Evolutionary conservation across 2,113 vertebrate species (phyloP).

Genomic region (Neolamprologus sp.): DNA sequence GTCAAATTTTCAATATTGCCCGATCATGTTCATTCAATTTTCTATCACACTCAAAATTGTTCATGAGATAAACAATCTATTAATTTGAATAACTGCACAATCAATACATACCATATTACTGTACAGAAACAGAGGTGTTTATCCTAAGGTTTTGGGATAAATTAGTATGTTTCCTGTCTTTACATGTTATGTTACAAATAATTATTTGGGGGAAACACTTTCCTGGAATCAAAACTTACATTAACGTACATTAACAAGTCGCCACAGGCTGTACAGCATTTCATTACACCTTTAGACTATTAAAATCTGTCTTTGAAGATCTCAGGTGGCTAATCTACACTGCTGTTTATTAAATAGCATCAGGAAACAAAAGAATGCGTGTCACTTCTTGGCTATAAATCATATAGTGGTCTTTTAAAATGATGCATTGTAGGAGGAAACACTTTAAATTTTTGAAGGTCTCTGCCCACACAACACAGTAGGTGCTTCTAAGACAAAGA

Average conservation of each 20-base stretch:
- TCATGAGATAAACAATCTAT: not conserved
- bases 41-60: not conserved
- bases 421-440: constrained; percentile 36
- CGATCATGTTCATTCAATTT: not conserved
- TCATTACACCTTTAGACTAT: constrained; percentile 8
- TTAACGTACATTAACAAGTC: not conserved
- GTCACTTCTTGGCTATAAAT: not conserved
- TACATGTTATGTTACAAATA: not conserved
- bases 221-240: not conserved
- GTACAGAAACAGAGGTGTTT: not conserved
- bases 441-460: constrained; percentile 36
- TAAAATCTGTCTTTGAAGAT: not conserved
- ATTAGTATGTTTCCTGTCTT: not conserved
- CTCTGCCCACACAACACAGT: constrained; percentile 39
- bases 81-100: not conserved
- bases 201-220: not conserved
- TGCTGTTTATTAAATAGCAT: not conserved
- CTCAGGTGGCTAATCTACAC: not conserved
- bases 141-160: not conserved
- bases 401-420: constrained; percentile 22
- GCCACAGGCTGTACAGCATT: not conserved
- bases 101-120: not conserved
- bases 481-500: constrained; percentile 36
- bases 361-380: not conserved
- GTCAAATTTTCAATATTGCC: not conserved